phyloP scores from a whole-genome alignment of 2,113 vertebrate genomes.

The Porphyrio hochstetteri region DNA sequence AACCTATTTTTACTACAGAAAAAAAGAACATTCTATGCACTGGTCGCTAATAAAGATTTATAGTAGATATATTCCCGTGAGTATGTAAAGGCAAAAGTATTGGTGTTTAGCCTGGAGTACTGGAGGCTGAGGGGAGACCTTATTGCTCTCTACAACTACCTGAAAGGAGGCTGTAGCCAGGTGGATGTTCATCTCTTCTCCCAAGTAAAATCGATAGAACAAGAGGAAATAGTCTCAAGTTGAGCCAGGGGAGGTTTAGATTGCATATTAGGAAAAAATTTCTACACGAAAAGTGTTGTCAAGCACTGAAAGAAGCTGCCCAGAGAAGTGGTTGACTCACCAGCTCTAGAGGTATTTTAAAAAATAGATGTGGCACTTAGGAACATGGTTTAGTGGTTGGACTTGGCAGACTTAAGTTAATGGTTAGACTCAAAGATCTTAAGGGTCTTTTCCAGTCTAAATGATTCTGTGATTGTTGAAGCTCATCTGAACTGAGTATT shows the following conservation, averaged over 20 bases:
- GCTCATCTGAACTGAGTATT: neutral
- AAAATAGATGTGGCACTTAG: neutral
- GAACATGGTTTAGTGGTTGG: neutral
- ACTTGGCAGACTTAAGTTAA: neutral
- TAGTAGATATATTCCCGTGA: neutral
- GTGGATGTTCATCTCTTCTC: neutral
- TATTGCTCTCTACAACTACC: neutral
- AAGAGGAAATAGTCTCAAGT: neutral
- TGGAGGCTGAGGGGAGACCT: neutral
- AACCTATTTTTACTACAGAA: neutral
- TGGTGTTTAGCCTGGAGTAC: neutral
- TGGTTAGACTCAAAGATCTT: neutral
- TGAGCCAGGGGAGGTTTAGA: neutral
- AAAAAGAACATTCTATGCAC: neutral
- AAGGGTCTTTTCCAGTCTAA: neutral
- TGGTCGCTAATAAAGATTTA: neutral
- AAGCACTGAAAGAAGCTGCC: neutral
- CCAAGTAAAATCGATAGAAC: neutral
- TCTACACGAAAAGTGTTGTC: neutral
- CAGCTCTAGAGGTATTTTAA: neutral
- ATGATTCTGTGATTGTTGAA: neutral
- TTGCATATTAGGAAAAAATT: neutral
- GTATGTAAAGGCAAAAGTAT: neutral
- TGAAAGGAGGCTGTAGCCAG: neutral
- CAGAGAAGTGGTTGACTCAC: neutral